Evolutionary conservation across 1,140 invertebrate genomes (phyloP).

Genomic region (Melipona quadrifasciata): DNA sequence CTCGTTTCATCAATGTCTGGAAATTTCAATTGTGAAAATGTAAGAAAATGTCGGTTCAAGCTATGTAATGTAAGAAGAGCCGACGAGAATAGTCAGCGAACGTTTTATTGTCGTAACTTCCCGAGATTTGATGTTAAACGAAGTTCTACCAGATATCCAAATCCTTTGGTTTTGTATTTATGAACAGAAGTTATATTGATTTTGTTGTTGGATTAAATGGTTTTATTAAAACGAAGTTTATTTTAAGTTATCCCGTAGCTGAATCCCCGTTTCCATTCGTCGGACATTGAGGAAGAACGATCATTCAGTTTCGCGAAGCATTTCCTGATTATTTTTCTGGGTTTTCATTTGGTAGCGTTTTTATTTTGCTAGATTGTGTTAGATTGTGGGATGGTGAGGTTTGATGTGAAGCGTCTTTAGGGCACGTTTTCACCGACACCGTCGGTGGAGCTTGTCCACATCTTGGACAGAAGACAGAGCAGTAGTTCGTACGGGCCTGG

Average conservation of each 20-base stretch:
- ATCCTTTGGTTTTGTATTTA: background rate
- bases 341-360: background rate
- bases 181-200: background rate
- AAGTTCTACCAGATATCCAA: background rate
- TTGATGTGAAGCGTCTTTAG: conserved; percentile 57
- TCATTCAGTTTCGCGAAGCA: background rate
- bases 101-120: background rate
- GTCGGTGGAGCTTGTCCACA: conserved; percentile 80
- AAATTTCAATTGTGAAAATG: too few relatives aligned
- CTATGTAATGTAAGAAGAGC: background rate
- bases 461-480: conserved; percentile 79
- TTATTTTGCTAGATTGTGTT: background rate
- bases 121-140: background rate
- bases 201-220: conserved; percentile 5
- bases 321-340: background rate
- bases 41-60: too few relatives aligned
- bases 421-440: conserved; percentile 81
- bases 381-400: background rate
- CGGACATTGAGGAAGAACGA: background rate
- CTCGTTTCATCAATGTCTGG: background rate
- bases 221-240: background rate
- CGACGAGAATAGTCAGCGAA: background rate
- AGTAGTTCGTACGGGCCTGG: conserved; percentile 78
- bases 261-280: background rate
- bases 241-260: background rate